Conservation (phyloP, 2,113 vertebrate genomes). For the Microtus montanus region DNA sequence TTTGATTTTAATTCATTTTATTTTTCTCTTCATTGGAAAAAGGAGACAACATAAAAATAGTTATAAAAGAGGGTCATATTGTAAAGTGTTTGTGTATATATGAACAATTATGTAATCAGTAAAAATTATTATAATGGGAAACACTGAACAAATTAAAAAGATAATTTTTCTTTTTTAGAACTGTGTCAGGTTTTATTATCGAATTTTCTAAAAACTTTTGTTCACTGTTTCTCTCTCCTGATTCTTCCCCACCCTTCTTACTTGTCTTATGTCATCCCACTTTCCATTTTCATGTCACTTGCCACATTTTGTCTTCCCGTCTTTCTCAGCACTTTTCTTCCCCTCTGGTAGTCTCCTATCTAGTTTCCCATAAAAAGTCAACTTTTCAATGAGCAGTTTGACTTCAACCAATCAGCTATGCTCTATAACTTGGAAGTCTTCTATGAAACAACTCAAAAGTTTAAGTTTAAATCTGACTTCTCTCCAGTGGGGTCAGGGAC, state of each 20-base stretch:
- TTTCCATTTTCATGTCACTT: background rate
- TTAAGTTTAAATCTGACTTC: constrained; percentile 2
- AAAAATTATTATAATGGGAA: constrained; percentile 16
- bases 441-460: background rate
- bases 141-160: background rate
- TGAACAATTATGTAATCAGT: background rate
- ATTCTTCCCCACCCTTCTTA: background rate
- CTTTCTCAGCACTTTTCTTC: background rate
- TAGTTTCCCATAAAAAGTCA: background rate
- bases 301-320: background rate
- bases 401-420: background rate
- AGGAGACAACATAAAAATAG: background rate
- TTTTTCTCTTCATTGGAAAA: constrained; percentile 6
- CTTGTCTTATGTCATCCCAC: background rate
- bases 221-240: too few relatives aligned
- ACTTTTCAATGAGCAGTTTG: constrained; percentile 30
- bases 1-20: background rate
- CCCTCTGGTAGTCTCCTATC: background rate
- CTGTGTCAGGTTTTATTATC: background rate
- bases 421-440: background rate
- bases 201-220: background rate
- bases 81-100: background rate
- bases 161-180: background rate
- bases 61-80: background rate
- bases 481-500: background rate